Percentiles rank a stretch among this genome's conserved stretches.
Evolutionary conservation across 2,888 invertebrate species (phyloP).

Genomic region (Notocelia uddmanniana): DNA sequence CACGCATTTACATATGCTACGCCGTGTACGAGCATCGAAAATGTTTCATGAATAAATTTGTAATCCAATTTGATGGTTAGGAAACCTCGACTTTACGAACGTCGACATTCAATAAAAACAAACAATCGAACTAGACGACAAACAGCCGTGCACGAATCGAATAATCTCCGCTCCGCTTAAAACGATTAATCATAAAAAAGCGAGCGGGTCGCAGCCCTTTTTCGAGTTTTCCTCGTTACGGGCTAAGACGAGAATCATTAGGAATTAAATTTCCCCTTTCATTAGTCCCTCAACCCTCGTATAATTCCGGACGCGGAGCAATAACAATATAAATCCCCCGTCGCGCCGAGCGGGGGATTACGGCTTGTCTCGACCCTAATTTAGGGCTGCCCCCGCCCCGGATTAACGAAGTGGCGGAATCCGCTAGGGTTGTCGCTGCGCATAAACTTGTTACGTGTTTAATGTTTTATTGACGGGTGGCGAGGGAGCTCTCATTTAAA

Average conservation of each 20-base stretch:
- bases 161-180: conserved; percentile 73
- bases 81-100: conserved; percentile 71
- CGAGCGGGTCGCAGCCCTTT: conserved; percentile 80
- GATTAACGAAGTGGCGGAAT: conserved; percentile 86
- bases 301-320: conserved; percentile 86
- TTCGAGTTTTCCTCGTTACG: conserved; percentile 85
- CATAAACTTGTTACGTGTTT: conserved; percentile 86
- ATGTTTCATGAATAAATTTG: conserved; percentile 85
- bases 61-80: conserved; percentile 79
- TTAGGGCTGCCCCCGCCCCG: conserved; percentile 85
- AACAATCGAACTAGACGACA: conserved; percentile 62
- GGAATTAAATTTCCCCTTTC: conserved; percentile 87
- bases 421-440: conserved; percentile 85
- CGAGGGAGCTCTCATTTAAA: conserved; percentile 82
- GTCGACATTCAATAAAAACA: conserved; percentile 66
- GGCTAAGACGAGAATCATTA: conserved; percentile 86
- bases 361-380: conserved; percentile 86
- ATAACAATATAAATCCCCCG: conserved; percentile 87
- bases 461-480: conserved; percentile 86
- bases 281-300: conserved; percentile 87
- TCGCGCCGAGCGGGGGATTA: conserved; percentile 86
- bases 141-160: conserved; percentile 69
- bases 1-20: conserved; percentile 82
- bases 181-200: conserved; percentile 82
- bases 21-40: conserved; percentile 81